Base-by-base conservation (phyloP, 1,140 invertebrate species). In the Plodia interpunctella region DNA sequence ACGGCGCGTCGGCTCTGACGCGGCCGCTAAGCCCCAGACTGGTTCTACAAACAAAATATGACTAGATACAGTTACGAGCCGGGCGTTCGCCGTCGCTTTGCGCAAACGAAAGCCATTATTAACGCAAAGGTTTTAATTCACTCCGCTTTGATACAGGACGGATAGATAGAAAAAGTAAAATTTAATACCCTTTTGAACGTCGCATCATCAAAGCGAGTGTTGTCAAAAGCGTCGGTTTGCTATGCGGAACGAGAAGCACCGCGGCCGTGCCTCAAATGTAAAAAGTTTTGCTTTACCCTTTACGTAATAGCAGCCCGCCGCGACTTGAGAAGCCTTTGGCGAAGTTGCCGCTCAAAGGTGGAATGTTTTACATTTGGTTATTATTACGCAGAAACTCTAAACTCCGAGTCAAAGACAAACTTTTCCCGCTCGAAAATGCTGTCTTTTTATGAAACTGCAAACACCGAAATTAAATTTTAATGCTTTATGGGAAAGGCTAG, bases 251-350 rank as follows among this genome's bases (percentile, higher is more conserved):
- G 74, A 66, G 76, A 80, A 82, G 72, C 75, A 59, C 71, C 60
- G 69, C 70, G 71, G 57, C 72, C 68, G 70, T 79, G 75, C 66
- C 70, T 80, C 74, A 77, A 80, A 87, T 83, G 76, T 78, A 85
- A 83, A 88, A 89, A 89, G 76, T 87, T 88, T 80, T 80, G 74
- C 81, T 78, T 72, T 70, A 81, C 80, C 80, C 80, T 84, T 83
- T 79, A 79, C 65, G 77, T 81, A 83, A 83, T 80, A 73, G 72
- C 68, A 74, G 70, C 63, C 70, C 65, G 62, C 63, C 70, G 70
- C 63, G 75, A 80, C 75, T 83, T 80, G 67, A 79, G 80, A 80
- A 83, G 74, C 78, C 78, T 83, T 85, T 85, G 71, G 66, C 74
- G 70, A 83, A 85, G 76, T 85, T 84, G 62, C 67, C 65, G 60